Conservation (phyloP, 2,797 vertebrate genomes). For the Tenualosa ilisha region DNA sequence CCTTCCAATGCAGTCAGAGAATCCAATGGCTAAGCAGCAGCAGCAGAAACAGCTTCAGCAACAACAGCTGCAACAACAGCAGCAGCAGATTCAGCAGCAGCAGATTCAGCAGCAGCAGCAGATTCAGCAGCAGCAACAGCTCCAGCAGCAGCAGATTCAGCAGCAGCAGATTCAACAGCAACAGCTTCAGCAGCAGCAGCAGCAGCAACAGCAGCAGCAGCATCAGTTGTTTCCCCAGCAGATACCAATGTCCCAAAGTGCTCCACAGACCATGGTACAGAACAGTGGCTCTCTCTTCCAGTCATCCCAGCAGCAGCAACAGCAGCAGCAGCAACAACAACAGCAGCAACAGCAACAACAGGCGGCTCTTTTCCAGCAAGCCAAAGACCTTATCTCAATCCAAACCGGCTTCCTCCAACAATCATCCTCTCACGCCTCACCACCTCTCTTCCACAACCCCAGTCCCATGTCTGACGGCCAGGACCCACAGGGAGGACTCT, state of each 20-base stretch:
- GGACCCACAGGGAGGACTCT: constrained; percentile 83
- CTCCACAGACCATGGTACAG: constrained; percentile 79
- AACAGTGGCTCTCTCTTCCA: constrained; percentile 83
- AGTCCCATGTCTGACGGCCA: constrained; percentile 83
- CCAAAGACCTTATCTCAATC: constrained; percentile 87
- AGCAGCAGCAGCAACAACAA: constrained; percentile 46
- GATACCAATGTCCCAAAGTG: constrained; percentile 86
- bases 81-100: constrained; percentile 51
- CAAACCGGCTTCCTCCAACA: constrained; percentile 91
- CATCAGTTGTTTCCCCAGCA: constrained; percentile 85
- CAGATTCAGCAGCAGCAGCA: constrained; percentile 74
- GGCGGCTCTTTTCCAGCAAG: constrained; percentile 86
- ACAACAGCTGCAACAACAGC: constrained; percentile 68
- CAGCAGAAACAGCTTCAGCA: constrained; percentile 80
- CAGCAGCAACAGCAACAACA: constrained; percentile 79
- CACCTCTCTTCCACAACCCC: constrained; percentile 90
- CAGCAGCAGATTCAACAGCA: constrained; percentile 80
- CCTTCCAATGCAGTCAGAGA: constrained; percentile 88
- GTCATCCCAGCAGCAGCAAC: constrained; percentile 78
- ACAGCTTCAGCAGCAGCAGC: constrained; percentile 69
- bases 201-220: constrained; percentile 77
- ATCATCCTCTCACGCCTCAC: constrained; percentile 79
- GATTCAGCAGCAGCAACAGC: background rate
- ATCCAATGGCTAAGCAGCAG: constrained; percentile 78
- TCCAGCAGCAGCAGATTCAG: constrained; percentile 57